Evolutionary conservation across 2,113 vertebrate species (phyloP).

Genomic region (Amazona vittata): DNA sequence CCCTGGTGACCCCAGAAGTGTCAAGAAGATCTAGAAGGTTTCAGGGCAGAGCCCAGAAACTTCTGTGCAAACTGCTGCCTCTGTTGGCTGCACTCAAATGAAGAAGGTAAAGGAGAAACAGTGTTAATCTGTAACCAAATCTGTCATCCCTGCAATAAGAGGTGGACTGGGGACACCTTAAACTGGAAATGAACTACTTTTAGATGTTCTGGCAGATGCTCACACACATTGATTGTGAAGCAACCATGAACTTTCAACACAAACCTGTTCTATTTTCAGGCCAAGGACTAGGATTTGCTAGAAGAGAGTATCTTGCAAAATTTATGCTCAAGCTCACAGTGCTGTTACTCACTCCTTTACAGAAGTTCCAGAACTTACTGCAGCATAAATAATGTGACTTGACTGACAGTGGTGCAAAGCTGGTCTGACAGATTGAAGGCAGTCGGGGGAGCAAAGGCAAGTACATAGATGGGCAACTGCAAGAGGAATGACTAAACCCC

Average conservation of each 20-base stretch:
- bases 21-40: not conserved
- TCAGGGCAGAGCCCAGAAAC: not conserved
- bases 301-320: not conserved
- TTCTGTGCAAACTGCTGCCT: not conserved
- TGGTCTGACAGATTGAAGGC: not conserved
- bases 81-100: rapidly evolving
- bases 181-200: not conserved
- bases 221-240: not conserved
- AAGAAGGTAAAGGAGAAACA: not conserved
- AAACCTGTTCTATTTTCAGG: not conserved
- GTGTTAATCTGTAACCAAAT: not conserved
- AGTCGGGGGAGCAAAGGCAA: not conserved
- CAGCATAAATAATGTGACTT: not conserved
- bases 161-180: not conserved
- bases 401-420: not conserved
- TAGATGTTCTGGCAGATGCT: not conserved
- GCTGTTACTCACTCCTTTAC: not conserved
- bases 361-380: not conserved
- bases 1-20: not conserved
- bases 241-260: not conserved
- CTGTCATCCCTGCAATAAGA: not conserved
- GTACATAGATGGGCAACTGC: not conserved
- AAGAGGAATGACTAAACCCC: not conserved
- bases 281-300: not conserved
- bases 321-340: not conserved